A percentile compares a stretch with the other conserved stretches of the same genome.
These are phyloP conservation scores for Acanthococcus lagerstroemiae DNA, from an alignment of 2,888 invertebrate genomes.

Conservation along the genomic window DNA sequence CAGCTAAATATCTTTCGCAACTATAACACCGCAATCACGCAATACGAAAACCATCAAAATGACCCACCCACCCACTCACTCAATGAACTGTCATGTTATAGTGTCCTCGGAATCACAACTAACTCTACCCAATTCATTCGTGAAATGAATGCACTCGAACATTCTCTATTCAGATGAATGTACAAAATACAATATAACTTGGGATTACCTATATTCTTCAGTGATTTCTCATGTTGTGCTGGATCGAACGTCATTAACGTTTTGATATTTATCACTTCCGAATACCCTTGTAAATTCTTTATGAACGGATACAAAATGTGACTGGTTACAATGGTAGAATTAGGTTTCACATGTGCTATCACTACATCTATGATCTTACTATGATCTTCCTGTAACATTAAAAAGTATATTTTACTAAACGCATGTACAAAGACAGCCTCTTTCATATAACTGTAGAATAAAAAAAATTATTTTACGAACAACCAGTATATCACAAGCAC, in stretches of 20 bases:
- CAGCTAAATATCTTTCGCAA: too few species aligned
- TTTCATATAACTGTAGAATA: neutral
- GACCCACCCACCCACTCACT: too few species aligned
- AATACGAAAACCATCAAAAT: too few species aligned
- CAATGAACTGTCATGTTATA: too few species aligned
- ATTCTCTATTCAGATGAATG: too few species aligned
- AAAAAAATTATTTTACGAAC: conserved; percentile 1
- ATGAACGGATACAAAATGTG: conserved; percentile 37
- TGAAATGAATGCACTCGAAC: too few species aligned
- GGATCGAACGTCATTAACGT: conserved; percentile 43
- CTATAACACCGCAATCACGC: too few species aligned
- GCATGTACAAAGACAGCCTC: neutral
- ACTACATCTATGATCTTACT: conserved; percentile 40
- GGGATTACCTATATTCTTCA: conserved; percentile 43
- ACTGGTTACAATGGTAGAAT: conserved; percentile 44
- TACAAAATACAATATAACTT: neutral
- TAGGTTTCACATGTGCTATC: conserved; percentile 41
- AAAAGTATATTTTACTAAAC: neutral
- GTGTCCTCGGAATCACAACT: too few species aligned
- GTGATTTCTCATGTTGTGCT: conserved; percentile 43
- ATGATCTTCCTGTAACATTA: conserved; percentile 20
- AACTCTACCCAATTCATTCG: neutral
- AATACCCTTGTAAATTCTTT: conserved; percentile 36
- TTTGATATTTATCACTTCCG: conserved; percentile 43
- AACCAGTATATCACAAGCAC: too few species aligned